Evolutionary conservation across 2,113 vertebrate species (phyloP).

Genomic region (Alethe diademata): DNA sequence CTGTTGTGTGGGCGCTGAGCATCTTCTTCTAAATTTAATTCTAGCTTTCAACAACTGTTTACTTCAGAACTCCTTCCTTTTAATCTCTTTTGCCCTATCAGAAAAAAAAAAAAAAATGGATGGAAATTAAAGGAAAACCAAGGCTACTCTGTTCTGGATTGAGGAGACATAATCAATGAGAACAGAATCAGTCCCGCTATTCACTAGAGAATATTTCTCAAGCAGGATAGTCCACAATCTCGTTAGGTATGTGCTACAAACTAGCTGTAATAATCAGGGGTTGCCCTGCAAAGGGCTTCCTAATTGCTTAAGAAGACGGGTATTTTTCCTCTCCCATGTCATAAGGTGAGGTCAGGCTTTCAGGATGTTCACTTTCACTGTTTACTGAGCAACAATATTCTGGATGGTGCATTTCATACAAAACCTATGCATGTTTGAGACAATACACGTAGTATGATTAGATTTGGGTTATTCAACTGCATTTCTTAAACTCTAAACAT

Average conservation of each 20-base stretch:
- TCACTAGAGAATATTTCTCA: background rate
- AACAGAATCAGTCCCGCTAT: background rate
- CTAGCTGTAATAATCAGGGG: background rate
- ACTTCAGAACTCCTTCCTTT: background rate
- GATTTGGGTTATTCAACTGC: background rate
- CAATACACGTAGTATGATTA: background rate
- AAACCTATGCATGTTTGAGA: background rate
- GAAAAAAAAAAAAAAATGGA: background rate
- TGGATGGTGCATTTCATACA: background rate
- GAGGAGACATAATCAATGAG: background rate
- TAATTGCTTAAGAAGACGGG: background rate
- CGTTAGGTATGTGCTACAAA: background rate
- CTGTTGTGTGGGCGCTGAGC: background rate
- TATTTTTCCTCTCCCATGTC: background rate
- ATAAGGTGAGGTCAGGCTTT: background rate
- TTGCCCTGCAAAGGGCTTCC: background rate
- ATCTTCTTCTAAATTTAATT: conserved; percentile 10
- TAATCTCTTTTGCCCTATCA: background rate
- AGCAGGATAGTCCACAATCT: background rate
- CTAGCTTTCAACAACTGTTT: background rate
- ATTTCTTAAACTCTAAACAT: background rate
- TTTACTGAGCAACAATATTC: background rate
- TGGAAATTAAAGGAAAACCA: background rate
- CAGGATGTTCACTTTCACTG: background rate
- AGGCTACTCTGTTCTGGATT: background rate